Conservation (phyloP, 2,797 vertebrate genomes). For the Enteromius thamalakanensis region DNA sequence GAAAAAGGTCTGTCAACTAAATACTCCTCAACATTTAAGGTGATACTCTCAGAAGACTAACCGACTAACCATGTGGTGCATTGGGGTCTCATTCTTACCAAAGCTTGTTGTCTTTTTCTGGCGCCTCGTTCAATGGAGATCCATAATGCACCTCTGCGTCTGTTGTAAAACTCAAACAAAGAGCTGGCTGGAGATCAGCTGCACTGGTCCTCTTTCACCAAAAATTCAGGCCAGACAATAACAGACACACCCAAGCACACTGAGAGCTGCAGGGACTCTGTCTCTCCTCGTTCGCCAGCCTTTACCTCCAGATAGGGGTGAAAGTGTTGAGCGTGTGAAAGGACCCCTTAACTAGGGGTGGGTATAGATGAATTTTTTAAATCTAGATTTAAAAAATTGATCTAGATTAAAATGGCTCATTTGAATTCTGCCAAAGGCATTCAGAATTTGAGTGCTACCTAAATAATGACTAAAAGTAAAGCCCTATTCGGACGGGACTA, state of each 20-base stretch:
- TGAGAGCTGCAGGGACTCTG: not conserved
- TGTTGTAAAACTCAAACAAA: constrained; percentile 30
- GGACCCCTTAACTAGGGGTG: not conserved
- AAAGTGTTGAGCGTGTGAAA: not conserved
- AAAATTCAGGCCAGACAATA: constrained; percentile 21
- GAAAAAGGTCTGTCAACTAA: not conserved
- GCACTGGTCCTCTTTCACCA: not conserved
- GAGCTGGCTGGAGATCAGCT: constrained; percentile 14
- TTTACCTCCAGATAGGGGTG: constrained; percentile 21
- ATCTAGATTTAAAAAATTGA: too few relatives aligned
- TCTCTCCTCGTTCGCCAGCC: not conserved
- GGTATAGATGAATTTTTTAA: too few relatives aligned
- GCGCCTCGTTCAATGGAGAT: not conserved
- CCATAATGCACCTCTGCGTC: constrained; percentile 14
- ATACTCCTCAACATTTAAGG: not conserved
- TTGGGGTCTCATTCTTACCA: constrained; percentile 10
- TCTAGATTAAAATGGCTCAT: too few relatives aligned
- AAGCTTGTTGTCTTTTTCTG: constrained; percentile 32
- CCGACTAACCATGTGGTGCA: not conserved
- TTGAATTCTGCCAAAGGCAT: too few relatives aligned
- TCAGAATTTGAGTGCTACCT: too few relatives aligned
- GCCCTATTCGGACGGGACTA: too few relatives aligned
- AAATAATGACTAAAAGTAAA: too few relatives aligned
- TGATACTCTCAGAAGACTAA: not conserved
- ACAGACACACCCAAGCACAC: constrained; percentile 25